Conservation (phyloP, 1,140 invertebrate species). For the Cephus cinctus region DNA sequence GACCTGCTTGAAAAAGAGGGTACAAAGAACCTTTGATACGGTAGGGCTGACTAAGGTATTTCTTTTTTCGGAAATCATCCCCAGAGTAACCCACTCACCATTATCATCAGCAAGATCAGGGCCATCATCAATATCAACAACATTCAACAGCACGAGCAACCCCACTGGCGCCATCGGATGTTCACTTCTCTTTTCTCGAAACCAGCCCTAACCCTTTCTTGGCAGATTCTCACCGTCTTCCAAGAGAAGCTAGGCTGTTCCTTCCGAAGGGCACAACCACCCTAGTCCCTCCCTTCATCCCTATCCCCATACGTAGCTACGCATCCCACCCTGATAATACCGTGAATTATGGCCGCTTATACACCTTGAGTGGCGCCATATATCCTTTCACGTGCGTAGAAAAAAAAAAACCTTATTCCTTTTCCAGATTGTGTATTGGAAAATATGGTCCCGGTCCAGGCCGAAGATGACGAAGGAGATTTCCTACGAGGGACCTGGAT, state of each 20-base stretch:
- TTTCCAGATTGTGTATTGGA: slow-evolving; percentile 37
- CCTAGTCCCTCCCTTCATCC: background rate
- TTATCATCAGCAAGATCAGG: background rate
- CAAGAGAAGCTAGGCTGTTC: too few species aligned
- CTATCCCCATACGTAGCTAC: background rate
- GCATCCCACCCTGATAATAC: slow-evolving; percentile 32
- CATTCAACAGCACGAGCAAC: background rate
- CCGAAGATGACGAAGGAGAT: slow-evolving; percentile 31
- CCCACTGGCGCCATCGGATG: background rate
- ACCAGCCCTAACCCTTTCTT: too few species aligned
- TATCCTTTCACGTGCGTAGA: slow-evolving; percentile 29
- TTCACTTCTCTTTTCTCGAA: background rate
- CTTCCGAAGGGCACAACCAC: slow-evolving; percentile 3
- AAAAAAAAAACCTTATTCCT: slow-evolving; percentile 33
- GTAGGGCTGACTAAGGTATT: too few species aligned
- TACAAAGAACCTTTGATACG: too few species aligned
- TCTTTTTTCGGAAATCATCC: too few species aligned
- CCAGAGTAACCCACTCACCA: too few species aligned
- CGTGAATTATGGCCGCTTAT: slow-evolving; percentile 35
- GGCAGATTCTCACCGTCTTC: background rate
- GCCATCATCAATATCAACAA: background rate
- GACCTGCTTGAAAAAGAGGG: too few species aligned
- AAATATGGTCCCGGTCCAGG: slow-evolving; percentile 32
- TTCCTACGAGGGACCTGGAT: background rate
- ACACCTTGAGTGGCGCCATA: slow-evolving; percentile 29